Evolutionary conservation across 2,113 vertebrate genomes (phyloP).

Genomic region (Oxygymnocypris stewartii): DNA sequence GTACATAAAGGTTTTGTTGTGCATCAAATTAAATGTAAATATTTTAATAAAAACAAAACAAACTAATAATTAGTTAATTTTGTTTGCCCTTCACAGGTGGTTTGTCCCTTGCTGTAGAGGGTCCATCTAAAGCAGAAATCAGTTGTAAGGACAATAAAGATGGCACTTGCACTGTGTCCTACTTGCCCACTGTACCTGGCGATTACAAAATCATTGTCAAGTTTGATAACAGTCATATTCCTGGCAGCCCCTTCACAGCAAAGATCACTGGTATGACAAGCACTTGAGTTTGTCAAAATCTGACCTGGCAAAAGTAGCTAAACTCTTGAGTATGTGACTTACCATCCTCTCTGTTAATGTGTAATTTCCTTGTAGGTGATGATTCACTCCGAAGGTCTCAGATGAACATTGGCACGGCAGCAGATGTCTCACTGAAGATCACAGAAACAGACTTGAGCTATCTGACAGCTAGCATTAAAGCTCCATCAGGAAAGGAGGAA

Average conservation of each 20-base stretch:
- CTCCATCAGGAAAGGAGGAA: conserved; percentile 92
- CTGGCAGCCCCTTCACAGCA: conserved; percentile 92
- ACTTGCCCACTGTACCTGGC: conserved; percentile 89
- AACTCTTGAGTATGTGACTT: neutral
- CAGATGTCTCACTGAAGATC: conserved; percentile 95
- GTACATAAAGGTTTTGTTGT: conserved; percentile 62
- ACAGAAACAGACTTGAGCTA: conserved; percentile 90
- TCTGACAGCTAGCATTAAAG: conserved; percentile 90
- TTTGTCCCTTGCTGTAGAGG: conserved; percentile 92
- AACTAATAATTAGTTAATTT: neutral
- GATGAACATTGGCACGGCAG: conserved; percentile 91
- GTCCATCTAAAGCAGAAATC: conserved; percentile 96
- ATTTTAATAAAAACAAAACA: neutral
- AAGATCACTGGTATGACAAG: conserved; percentile 88
- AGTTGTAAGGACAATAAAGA: conserved; percentile 98
- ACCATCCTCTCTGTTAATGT: neutral
- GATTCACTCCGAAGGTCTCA: conserved; percentile 92
- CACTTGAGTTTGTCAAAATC: neutral
- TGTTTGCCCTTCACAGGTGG: conserved; percentile 76
- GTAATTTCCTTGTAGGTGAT: conserved; percentile 76
- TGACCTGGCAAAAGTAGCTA: neutral
- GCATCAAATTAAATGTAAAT: neutral
- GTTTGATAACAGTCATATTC: conserved; percentile 94
- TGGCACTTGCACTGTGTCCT: conserved; percentile 94
- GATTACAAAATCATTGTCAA: conserved; percentile 97